Conservation (phyloP, 2,113 vertebrate species). For the Hyperoodon ampullatus region DNA sequence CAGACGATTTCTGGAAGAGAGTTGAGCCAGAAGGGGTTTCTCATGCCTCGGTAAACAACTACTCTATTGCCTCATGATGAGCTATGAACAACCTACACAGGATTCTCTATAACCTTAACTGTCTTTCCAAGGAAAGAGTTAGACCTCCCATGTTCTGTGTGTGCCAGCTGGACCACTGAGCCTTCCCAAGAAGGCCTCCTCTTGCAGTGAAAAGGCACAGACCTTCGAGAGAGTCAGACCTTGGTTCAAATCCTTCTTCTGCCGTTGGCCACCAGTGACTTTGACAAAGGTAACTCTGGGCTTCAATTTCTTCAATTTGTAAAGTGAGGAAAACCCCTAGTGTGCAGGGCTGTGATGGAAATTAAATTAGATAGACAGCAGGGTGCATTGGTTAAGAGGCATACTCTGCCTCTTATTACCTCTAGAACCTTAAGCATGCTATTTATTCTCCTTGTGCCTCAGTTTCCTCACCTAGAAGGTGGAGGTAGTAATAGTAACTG, state of each 20-base stretch:
- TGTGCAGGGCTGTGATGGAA: background rate
- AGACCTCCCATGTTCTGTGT: background rate
- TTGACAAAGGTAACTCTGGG: background rate
- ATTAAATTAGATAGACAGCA: background rate
- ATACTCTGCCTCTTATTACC: background rate
- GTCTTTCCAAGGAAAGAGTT: background rate
- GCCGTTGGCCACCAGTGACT: background rate
- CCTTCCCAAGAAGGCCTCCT: background rate
- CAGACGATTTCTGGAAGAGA: background rate
- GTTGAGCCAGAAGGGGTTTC: background rate
- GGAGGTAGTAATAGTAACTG: background rate
- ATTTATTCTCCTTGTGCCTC: background rate
- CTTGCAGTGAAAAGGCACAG: background rate
- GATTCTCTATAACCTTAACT: constrained; percentile 20
- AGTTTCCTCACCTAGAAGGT: constrained; percentile 4
- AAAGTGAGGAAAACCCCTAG: background rate
- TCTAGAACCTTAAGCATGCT: background rate
- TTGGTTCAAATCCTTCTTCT: constrained; percentile 1
- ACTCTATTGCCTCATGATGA: rapidly evolving
- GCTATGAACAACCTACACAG: background rate
- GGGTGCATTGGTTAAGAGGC: background rate
- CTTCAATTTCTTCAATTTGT: background rate
- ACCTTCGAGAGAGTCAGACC: background rate
- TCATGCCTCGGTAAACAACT: background rate
- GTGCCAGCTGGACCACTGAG: background rate